Conservation (phyloP, 1,140 invertebrate genomes). For the Chironomus striatipennis region DNA sequence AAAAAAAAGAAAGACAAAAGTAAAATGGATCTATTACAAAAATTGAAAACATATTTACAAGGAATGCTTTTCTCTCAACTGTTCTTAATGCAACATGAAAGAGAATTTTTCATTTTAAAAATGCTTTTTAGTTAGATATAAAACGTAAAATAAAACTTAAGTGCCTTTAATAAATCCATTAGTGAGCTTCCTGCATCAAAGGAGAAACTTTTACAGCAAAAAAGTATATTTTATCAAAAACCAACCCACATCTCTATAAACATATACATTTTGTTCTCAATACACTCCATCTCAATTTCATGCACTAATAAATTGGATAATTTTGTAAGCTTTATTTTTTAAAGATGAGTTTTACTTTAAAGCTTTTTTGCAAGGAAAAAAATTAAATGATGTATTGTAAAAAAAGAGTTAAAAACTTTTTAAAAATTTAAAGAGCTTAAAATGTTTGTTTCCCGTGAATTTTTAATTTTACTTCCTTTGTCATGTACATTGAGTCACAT, state of each 20-base stretch:
- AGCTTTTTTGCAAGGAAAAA: no score
- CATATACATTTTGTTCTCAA: not conserved
- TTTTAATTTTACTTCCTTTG: no score
- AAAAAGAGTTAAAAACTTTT: no score
- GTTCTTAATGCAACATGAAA: not conserved
- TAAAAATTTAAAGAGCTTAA: no score
- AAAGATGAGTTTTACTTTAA: not conserved
- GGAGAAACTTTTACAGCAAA: not conserved
- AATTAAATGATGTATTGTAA: no score
- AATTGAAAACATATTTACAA: no score
- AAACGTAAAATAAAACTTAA: not conserved
- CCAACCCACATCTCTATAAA: not conserved
- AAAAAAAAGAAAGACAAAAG: no score
- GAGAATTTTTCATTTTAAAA: not conserved
- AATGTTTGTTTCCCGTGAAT: no score
- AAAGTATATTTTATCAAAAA: not conserved
- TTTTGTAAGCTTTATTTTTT: not conserved
- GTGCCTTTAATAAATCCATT: slow-evolving; percentile 13
- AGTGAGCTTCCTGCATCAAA: not conserved
- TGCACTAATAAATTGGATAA: not conserved
- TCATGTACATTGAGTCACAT: no score
- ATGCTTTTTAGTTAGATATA: no score
- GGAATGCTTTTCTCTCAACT: no score
- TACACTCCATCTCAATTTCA: slow-evolving; percentile 2
- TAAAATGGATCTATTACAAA: no score